Conservation (phyloP, 2,113 vertebrate genomes). For the Tetrao urogallus region DNA sequence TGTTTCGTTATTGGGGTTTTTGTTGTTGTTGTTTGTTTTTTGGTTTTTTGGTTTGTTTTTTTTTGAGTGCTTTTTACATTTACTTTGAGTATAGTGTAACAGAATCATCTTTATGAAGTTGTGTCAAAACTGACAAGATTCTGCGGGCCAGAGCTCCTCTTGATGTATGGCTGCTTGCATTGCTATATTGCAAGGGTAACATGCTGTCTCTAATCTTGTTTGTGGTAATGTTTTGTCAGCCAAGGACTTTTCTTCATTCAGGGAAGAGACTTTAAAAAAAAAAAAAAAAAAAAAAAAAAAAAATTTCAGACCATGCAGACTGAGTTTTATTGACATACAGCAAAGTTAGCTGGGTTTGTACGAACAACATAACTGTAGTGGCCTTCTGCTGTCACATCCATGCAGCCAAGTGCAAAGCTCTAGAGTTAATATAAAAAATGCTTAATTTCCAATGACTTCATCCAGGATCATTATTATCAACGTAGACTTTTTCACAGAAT, state of each 20-base stretch:
- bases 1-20: too few relatives aligned
- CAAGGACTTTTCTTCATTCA: not conserved
- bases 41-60: too few relatives aligned
- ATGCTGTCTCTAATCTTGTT: not conserved
- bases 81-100: not conserved
- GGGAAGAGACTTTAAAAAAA: not conserved
- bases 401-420: not conserved
- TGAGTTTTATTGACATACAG: not conserved
- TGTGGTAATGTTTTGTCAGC: not conserved
- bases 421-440: not conserved
- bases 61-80: not conserved
- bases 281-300: too few relatives aligned
- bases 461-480: not conserved
- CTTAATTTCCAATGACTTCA: not conserved
- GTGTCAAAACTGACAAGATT: not conserved
- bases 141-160: not conserved
- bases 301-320: not conserved
- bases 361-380: not conserved
- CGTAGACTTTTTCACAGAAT: not conserved
- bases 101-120: not conserved
- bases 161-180: not conserved
- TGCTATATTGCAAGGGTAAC: not conserved
- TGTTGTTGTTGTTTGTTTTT: not conserved
- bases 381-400: not conserved
- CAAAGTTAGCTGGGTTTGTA: not conserved